Evolutionary conservation across 1,140 invertebrate genomes (phyloP), one percentile per base, ranked within the genome.

Genomic region (Gryllus bimaculatus): DNA sequence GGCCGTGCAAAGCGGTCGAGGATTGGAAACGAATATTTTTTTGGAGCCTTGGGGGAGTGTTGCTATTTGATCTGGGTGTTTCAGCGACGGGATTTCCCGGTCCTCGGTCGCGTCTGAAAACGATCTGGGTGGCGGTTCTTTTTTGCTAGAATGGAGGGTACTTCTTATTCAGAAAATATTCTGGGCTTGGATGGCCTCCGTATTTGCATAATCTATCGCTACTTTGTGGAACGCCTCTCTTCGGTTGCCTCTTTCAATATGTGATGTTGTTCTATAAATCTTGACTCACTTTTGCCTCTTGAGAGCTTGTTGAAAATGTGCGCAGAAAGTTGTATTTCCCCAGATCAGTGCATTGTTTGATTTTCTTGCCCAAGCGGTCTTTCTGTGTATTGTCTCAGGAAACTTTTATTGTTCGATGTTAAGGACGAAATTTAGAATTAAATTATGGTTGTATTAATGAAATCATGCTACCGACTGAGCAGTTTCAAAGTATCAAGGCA

Each of bases 261-360:
- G 54, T 66, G 54, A 66, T 66, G 54, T 66, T 66, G 54, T 66
- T 66, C 54, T 66, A 66, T 66, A 66, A 66, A 66, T 66, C 54
- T 66, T 66, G 54, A 66, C 26, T 39, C 26, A 39, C 1, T 39
- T 39, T 39, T 39, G 26, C 26, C 26, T 39, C 26, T 39, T 39
- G 26, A 39, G 26, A 39, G 1, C 26, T 2, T 39, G 26, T 2
- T 39, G 26, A 39, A 39, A 39, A 39, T 39, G 26, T 39, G 26
- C 26, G 26, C 26, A 39, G 26, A 39, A 39, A 39, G 26, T 39
- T 39, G 26, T 39, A 39, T 39, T 39, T 39, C 26, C 26, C 5
- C 26, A 39, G 26, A 39, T 39, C 26, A 39, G 26, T 39, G 26
- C 26, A 39, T 39, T 39, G 26, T 39, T 39, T 39, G 26, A 5